Conservation (phyloP, 2,113 vertebrate genomes). For the Dicrurus megarhynchus region DNA sequence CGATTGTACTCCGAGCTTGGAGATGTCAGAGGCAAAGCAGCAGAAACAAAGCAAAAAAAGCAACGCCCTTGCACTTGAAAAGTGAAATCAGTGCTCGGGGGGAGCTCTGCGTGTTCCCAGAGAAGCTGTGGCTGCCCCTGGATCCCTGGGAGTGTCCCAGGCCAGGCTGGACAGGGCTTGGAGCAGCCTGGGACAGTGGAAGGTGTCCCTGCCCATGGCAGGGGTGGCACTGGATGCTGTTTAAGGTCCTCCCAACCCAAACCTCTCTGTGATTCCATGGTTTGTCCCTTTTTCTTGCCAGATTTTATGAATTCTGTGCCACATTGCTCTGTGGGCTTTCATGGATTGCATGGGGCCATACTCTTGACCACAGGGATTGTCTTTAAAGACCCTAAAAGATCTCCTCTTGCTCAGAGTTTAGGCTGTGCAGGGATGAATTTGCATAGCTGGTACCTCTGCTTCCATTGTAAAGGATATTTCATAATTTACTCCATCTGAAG, state of each 20-base stretch:
- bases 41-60: neutral
- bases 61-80: neutral
- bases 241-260: neutral
- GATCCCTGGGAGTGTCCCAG: neutral
- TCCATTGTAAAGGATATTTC: neutral
- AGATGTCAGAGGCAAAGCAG: neutral
- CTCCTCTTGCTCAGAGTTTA: neutral
- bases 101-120: neutral
- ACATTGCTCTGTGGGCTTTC: neutral
- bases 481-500: neutral
- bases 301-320: neutral
- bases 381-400: neutral
- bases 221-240: accelerated
- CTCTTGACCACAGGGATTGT: neutral
- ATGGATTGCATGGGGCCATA: accelerated
- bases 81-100: neutral
- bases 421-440: neutral
- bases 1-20: neutral
- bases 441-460: neutral
- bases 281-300: neutral
- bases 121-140: neutral
- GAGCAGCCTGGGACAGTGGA: accelerated
- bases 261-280: neutral
- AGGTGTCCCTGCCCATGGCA: neutral
- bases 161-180: neutral